A percentile compares a stretch with the other conserved stretches of the same genome.
phyloP scores from a whole-genome alignment of 1,140 invertebrate species.

The Caerostris darwini region DNA sequence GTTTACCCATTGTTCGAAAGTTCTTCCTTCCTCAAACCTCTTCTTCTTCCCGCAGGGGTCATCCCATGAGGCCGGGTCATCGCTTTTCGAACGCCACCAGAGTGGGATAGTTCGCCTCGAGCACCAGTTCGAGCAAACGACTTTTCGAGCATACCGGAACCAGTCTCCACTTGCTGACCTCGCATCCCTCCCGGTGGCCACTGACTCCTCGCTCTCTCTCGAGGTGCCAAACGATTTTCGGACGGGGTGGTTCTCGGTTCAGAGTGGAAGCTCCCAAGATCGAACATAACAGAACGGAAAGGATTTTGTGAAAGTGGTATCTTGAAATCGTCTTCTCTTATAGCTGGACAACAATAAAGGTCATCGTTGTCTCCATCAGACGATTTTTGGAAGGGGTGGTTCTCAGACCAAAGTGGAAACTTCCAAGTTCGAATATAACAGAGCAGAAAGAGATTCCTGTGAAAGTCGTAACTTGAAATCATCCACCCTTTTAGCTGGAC shows the following conservation, averaged over 20 bases:
- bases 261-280: not conserved
- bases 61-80: not conserved
- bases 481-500: no score
- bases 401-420: no score
- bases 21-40: not conserved
- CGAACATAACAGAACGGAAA: not conserved
- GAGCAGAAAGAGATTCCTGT: no score
- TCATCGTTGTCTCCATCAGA: no score
- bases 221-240: not conserved
- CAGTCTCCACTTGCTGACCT: constrained; percentile 28
- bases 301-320: no score
- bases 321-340: no score
- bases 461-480: no score
- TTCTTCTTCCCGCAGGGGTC: not conserved
- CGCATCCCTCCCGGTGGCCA: not conserved
- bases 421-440: no score
- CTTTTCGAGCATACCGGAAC: constrained; percentile 37
- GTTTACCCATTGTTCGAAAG: not conserved
- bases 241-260: not conserved
- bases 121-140: not conserved
- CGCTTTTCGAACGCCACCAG: constrained; percentile 3
- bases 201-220: not conserved
- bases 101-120: constrained; percentile 21
- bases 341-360: no score
- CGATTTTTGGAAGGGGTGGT: no score